Evolutionary conservation across 2,888 invertebrate genomes (phyloP), one percentile per base, ranked within the genome.

Genomic region (Troilus luridus): DNA sequence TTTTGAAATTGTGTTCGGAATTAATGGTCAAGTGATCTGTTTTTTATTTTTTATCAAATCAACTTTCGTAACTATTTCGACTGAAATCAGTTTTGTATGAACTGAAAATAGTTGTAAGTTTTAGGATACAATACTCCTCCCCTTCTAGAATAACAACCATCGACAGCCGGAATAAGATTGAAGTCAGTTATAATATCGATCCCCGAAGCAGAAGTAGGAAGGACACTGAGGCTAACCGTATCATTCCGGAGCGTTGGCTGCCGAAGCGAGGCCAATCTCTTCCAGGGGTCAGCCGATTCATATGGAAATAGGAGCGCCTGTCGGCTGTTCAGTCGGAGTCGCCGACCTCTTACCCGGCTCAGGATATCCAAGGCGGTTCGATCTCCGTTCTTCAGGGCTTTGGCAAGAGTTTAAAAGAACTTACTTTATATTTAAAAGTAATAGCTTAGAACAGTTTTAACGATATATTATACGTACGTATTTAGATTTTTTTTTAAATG

Each of bases 161-260:
- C 19, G 27, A 77, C 72, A 77, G 41, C 72, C 72, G 72, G 72
- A 77, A 77, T 41, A 41, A 77, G 41, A 77, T 27, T 41, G 41
- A 41, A 77, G 1, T 8, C 10, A 77, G 27, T 77, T 41, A 77
- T 77, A 27, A 41, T 77, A 77, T 77, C 72, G 72, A 77, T 64
- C 72, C 72, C 72, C 8, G 27, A n/a, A 77, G 41, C 72, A 77
- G 72, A 77, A 77, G 72, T 77, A 77, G 92, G 88, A 91, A 90
- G 91, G 88, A 91, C 91, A 92, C 91, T 91, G 85, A 88, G 91
- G 91, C 91, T 88, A 90, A 81, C 91, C 85, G 58, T 90, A 92
- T 92, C 88, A 81, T 90, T 90, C 91, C 91, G n/a, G 88, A 77
- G 58, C 67, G 64, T 56, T 54, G 67, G 90, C 54, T 58, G 56